A percentile compares a stretch with the other conserved stretches of the same genome.
These are phyloP conservation scores for Meandrina meandrites DNA, from an alignment of 92 coral and sea anemone species.

Conservation along the genomic window DNA sequence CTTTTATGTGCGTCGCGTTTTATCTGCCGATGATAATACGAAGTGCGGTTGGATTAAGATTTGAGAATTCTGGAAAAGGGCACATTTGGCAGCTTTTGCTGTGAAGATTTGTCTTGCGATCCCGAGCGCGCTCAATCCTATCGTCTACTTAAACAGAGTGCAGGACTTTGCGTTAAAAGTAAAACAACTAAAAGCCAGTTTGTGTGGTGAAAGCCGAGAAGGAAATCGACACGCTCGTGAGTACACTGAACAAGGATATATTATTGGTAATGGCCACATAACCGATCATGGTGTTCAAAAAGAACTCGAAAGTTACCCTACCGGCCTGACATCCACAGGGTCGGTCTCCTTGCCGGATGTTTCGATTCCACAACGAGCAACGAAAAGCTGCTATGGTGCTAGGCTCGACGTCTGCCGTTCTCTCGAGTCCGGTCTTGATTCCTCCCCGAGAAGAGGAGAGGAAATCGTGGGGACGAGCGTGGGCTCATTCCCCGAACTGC, in stretches of 20 bases:
- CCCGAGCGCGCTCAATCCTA: background rate
- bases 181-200: background rate
- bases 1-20: background rate
- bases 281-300: background rate
- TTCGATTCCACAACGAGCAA: background rate
- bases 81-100: background rate
- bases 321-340: background rate
- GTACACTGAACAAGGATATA: background rate
- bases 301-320: background rate
- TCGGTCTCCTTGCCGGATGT: background rate
- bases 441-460: too few species aligned
- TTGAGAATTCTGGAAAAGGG: background rate
- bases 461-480: too few species aligned
- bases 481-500: too few species aligned
- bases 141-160: background rate
- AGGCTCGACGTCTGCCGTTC: too few species aligned
- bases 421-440: too few species aligned
- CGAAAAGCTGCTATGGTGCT: background rate
- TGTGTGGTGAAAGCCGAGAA: background rate
- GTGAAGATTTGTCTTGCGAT: background rate
- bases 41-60: background rate
- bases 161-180: background rate
- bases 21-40: background rate
- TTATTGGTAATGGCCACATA: background rate
- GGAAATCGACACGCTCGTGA: background rate